Evolutionary conservation across 1,140 invertebrate genomes (phyloP).

Genomic region (Stenopsyche tienmushanensis): DNA sequence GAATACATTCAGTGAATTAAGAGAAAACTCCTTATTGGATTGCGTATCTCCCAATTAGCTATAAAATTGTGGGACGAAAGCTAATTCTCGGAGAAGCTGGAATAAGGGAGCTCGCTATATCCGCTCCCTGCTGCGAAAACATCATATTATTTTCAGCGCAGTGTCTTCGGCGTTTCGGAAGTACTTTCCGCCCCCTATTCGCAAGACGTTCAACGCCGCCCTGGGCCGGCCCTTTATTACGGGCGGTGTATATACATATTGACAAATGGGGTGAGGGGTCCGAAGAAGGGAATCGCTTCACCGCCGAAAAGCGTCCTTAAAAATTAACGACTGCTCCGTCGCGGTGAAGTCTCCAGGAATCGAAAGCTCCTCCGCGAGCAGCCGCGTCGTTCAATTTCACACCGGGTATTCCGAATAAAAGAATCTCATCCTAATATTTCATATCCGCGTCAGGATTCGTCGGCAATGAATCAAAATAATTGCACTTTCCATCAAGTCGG

Average conservation of each 20-base stretch:
- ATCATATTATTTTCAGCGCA: neutral
- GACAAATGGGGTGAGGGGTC: neutral
- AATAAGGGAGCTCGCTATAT: too few relatives aligned
- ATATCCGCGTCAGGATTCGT: neutral
- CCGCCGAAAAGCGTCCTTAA: neutral
- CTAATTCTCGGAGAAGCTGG: too few relatives aligned
- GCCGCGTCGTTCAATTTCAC: too few relatives aligned
- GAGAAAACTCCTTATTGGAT: too few relatives aligned
- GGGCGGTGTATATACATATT: constrained; percentile 4
- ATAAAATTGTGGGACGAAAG: too few relatives aligned
- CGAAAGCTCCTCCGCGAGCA: too few relatives aligned
- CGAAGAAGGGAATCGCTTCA: neutral
- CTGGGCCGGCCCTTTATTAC: constrained; percentile 8
- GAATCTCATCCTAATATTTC: neutral
- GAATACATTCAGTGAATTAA: too few relatives aligned
- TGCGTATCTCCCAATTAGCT: too few relatives aligned
- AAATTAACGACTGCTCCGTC: neutral
- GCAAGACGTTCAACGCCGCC: neutral
- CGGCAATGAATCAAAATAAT: neutral
- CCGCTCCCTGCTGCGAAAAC: neutral
- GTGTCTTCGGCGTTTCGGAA: too few relatives aligned
- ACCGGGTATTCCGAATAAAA: too few relatives aligned
- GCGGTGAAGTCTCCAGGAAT: too few relatives aligned
- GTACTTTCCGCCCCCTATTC: neutral
- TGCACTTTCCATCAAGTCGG: neutral